These are phyloP conservation scores for Acrossocheilus wenchowensis DNA, from an alignment of 2,797 vertebrate genomes.

Conservation along the genomic window DNA sequence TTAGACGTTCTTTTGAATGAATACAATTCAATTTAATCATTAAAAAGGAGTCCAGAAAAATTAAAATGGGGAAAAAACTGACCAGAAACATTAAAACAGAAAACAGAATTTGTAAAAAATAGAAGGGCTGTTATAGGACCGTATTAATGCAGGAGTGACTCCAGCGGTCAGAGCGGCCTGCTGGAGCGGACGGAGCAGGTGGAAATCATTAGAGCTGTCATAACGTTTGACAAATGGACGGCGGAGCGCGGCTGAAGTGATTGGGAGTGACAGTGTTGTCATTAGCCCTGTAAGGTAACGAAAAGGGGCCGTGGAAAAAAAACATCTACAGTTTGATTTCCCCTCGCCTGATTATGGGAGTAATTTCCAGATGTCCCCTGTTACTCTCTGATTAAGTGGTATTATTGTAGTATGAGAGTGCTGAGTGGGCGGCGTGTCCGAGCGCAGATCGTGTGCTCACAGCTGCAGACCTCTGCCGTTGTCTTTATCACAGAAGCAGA, in stretches of 20 bases:
- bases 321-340: slow-evolving; percentile 85
- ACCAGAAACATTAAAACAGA: too few species aligned
- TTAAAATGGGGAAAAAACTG: too few species aligned
- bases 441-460: slow-evolving; percentile 28
- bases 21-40: too few species aligned
- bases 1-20: too few species aligned
- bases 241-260: slow-evolving; percentile 86
- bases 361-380: slow-evolving; percentile 89
- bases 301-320: slow-evolving; percentile 64
- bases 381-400: slow-evolving; percentile 78
- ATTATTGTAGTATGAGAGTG: slow-evolving; percentile 68
- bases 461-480: neutral
- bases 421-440: neutral
- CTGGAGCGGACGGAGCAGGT: slow-evolving; percentile 93
- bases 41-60: too few species aligned
- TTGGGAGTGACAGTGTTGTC: slow-evolving; percentile 98
- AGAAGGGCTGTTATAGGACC: too few species aligned
- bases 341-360: slow-evolving; percentile 85
- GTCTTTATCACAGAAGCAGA: neutral
- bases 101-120: too few species aligned
- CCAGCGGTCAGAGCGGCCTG: slow-evolving; percentile 84
- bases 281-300: slow-evolving; percentile 85
- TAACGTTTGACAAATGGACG: slow-evolving; percentile 99
- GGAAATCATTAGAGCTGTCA: slow-evolving; percentile 98
- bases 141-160: slow-evolving; percentile 89